phyloP scores from a whole-genome alignment of 2,113 vertebrate genomes.

The Ailuropoda melanoleuca region DNA sequence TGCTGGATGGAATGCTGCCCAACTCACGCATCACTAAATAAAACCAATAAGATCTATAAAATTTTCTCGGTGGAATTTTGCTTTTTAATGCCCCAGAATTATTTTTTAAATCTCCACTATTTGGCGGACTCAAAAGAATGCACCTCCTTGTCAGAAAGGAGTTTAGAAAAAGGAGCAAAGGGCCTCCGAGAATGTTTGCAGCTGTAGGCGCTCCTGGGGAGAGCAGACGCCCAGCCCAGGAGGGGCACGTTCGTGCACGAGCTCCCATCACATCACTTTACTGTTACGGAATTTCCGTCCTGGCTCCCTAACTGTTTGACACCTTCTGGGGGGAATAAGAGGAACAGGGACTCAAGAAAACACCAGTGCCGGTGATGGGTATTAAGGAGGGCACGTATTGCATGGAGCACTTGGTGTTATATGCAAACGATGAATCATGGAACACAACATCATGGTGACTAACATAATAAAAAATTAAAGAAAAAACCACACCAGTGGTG shows the following conservation, averaged over 20 bases:
- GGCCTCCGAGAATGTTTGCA: neutral
- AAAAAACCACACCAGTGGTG: rapidly evolving
- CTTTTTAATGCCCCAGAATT: too few relatives aligned
- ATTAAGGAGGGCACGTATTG: too few relatives aligned
- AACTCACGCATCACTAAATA: neutral
- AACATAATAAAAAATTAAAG: too few relatives aligned
- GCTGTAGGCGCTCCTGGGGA: neutral
- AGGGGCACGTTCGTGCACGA: rapidly evolving
- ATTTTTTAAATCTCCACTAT: neutral
- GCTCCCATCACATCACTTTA: rapidly evolving
- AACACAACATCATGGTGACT: too few relatives aligned
- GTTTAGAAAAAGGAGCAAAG: neutral
- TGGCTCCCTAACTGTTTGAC: too few relatives aligned
- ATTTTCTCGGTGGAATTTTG: neutral
- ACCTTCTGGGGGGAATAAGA: neutral
- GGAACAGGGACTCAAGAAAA: neutral
- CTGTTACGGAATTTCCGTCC: neutral
- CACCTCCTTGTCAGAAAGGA: neutral
- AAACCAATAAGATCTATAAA: neutral
- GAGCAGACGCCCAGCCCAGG: rapidly evolving
- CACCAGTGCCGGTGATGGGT: too few relatives aligned
- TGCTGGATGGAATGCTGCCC: neutral
- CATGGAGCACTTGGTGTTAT: too few relatives aligned
- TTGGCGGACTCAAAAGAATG: neutral
- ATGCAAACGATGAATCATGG: too few relatives aligned